phyloP scores from a whole-genome alignment of 23 tunicate genomes.

The Clavelina lepadiformis region DNA sequence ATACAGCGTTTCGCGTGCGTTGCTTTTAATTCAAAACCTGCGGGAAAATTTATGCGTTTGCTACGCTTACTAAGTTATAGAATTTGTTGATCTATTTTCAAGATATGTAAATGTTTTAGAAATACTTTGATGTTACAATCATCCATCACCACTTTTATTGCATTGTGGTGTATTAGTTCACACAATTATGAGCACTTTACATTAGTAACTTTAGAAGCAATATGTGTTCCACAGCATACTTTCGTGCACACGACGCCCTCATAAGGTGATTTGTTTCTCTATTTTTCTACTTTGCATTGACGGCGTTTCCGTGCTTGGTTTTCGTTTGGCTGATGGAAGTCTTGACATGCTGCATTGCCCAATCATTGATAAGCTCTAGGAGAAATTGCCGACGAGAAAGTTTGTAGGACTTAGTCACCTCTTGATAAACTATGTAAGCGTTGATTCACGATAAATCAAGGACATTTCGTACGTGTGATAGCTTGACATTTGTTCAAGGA shows the following conservation, averaged over 20 bases:
- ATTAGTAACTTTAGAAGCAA: background rate
- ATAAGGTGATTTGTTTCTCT: background rate
- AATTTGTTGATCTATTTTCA: background rate
- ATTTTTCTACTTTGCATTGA: background rate
- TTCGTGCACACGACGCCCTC: background rate
- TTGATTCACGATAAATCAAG: background rate
- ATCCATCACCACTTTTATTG: background rate
- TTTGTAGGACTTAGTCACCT: conserved; percentile 2
- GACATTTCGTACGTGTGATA: background rate
- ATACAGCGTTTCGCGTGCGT: conserved; percentile 1
- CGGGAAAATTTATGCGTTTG: background rate
- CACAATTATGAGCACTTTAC: background rate
- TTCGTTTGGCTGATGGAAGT: background rate
- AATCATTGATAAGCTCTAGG: background rate
- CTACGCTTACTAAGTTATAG: background rate
- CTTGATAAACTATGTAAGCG: background rate
- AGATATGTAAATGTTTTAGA: background rate
- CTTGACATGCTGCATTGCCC: background rate
- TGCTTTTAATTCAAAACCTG: background rate
- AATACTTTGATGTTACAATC: conserved; percentile 1
- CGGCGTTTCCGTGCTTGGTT: background rate
- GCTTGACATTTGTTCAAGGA: background rate
- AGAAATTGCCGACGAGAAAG: background rate
- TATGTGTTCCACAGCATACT: conserved; percentile 1
- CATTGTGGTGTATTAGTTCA: background rate